These are phyloP conservation scores for Microplitis demolitor DNA, from an alignment of 1,140 invertebrate genomes.

Conservation along the genomic window DNA sequence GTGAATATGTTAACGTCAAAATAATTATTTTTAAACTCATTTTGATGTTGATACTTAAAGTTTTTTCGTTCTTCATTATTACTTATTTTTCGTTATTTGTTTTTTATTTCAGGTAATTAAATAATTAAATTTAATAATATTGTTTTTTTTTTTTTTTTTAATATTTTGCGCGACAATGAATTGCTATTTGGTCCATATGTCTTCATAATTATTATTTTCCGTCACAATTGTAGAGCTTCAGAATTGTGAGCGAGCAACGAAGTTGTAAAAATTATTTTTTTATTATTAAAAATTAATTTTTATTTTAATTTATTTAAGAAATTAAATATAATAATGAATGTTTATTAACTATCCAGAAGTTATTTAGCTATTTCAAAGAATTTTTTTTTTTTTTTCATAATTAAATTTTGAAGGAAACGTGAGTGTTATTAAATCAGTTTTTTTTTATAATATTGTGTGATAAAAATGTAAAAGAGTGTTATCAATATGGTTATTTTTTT, in stretches of 20 bases:
- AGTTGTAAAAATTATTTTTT: conserved; percentile 39
- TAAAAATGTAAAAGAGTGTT: conserved; percentile 28
- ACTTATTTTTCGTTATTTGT: conserved; percentile 16
- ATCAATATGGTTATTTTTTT: not conserved
- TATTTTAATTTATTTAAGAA: conserved; percentile 14
- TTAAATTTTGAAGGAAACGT: conserved; percentile 15
- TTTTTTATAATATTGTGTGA: conserved; percentile 14
- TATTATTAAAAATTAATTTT: not conserved
- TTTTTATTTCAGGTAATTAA: conserved; percentile 7
- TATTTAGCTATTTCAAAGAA: not conserved
- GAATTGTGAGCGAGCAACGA: conserved; percentile 36
- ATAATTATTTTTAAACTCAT: conserved; percentile 14
- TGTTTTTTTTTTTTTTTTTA: conserved; percentile 13
- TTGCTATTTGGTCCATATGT: conserved; percentile 32
- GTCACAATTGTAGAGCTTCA: conserved; percentile 19
- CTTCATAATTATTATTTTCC: conserved; percentile 12
- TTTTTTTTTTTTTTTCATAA: conserved; percentile 6
- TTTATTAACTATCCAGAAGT: conserved; percentile 23
- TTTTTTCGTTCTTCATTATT: not conserved
- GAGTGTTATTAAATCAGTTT: conserved; percentile 22
- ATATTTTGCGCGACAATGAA: conserved; percentile 25
- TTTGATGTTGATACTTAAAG: not conserved
- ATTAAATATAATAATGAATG: conserved; percentile 22
- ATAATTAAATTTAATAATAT: not conserved
- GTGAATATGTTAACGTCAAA: conserved; percentile 12